Base-by-base conservation (phyloP, 2,888 invertebrate species). In the Pteria penguin region DNA sequence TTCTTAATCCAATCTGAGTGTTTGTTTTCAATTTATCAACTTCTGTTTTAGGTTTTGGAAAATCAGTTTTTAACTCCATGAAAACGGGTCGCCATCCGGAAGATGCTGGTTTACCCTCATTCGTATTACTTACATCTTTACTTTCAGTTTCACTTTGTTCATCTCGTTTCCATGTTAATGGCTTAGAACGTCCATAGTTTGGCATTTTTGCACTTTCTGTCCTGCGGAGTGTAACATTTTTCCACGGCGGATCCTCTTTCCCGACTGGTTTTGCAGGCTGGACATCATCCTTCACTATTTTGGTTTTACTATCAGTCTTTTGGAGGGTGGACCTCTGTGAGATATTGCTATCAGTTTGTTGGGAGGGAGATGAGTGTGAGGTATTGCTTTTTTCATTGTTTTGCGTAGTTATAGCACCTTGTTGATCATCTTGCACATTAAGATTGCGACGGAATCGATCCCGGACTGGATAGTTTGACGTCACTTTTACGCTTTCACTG, bases 401-500 rank as follows among this genome's bases (percentile, higher is more conserved):
- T 31, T 32, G 31, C 2, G 57, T 54, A 31, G n/a, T n/a, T 4
- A 29, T 33, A 32, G 36, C 27, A 58, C 36, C 62, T 27, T 31
- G 14, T 22, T 45, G 29, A 22, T 24, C 27, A 11, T 32, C 33
- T 14, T 72, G 27, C 24, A 27, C 32, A 18, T 55, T 27, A 18
- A 26, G 8, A 57, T 63, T 33, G 36, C 62, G 67, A n/a, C 45
- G 27, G 36, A 62, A 75, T 69, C 63, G 31, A 32, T 75, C 65
- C 5, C 69, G 31, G 4, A 75, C 8, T 2, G 63, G 32, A 29
- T 45, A 70, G 31, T 68, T 70, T 8, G 73, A 73, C 58, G 76
- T 60, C 4, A 77, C 33, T 36, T 57, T 75, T 33, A 81, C 81
- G 67, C 80, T 82, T 62, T 78, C 82, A 66, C 80, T 77, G 45